These are phyloP conservation scores for Onchidella celtica DNA, from an alignment of 2,888 invertebrate species.

Conservation along the genomic window DNA sequence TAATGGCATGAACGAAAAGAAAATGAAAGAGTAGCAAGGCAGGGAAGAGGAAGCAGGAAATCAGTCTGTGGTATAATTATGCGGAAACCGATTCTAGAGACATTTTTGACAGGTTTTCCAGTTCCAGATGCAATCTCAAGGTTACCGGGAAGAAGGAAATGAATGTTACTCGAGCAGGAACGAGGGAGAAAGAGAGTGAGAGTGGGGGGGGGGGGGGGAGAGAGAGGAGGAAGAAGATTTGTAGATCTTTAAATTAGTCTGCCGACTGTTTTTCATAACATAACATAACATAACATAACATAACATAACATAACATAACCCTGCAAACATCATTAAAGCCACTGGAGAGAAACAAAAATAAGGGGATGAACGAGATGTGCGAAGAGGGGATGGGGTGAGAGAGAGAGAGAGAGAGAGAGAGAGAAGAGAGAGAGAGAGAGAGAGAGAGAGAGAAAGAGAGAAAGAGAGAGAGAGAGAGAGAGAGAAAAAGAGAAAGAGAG, in stretches of 20 bases:
- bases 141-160: too few species aligned
- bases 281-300: too few species aligned
- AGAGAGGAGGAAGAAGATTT: not conserved
- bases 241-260: too few species aligned
- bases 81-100: too few species aligned
- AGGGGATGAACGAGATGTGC: constrained; percentile 8
- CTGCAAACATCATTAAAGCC: too few species aligned
- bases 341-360: not conserved
- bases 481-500: not conserved
- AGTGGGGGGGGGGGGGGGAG: not conserved
- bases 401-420: constrained; percentile 10
- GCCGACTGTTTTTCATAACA: too few species aligned
- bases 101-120: too few species aligned
- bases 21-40: not conserved
- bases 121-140: too few species aligned
- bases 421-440: not conserved
- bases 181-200: not conserved
- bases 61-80: too few species aligned
- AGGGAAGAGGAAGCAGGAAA: not conserved
- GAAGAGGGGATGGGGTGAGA: constrained; percentile 9
- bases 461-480: not conserved
- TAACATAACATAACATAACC: too few species aligned
- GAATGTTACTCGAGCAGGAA: not conserved
- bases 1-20: not conserved
- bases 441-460: not conserved